These are phyloP conservation scores for Calidris pugnax DNA, from an alignment of 2,113 vertebrate species.

Conservation along the genomic window DNA sequence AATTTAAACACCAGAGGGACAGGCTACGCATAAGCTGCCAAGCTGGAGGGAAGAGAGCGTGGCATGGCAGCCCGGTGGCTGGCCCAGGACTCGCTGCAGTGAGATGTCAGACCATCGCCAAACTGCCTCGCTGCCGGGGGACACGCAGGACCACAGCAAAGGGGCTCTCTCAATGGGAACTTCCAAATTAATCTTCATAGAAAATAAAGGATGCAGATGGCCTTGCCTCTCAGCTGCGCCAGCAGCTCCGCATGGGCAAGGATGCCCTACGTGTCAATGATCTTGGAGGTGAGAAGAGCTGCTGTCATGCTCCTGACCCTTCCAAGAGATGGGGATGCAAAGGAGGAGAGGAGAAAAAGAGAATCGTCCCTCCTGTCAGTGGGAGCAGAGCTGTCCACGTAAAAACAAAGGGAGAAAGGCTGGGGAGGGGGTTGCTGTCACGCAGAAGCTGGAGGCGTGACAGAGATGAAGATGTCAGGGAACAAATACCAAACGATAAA, in stretches of 20 bases:
- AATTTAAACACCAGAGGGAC: neutral
- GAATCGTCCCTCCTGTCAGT: accelerated
- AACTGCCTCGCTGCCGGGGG: accelerated
- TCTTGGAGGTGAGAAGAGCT: neutral
- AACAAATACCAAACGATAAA: neutral
- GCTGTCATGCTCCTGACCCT: neutral
- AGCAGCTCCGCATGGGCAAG: neutral
- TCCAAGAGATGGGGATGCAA: neutral
- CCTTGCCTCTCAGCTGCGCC: neutral
- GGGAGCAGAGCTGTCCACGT: neutral
- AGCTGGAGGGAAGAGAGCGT: neutral
- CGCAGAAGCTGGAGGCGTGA: neutral
- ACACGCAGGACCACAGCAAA: neutral
- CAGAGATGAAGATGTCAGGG: neutral
- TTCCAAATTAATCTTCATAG: neutral
- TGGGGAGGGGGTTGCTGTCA: neutral
- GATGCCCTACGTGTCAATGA: accelerated
- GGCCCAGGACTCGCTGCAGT: neutral
- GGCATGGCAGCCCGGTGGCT: neutral
- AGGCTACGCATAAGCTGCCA: neutral
- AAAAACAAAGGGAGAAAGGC: neutral
- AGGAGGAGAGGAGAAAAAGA: neutral
- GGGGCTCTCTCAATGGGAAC: neutral
- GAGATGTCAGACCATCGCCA: accelerated
- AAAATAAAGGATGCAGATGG: neutral